Percentiles rank a stretch among this genome's conserved stretches.
Evolutionary conservation across 2,113 vertebrate species (phyloP).

Genomic region (Ursus arctos): DNA sequence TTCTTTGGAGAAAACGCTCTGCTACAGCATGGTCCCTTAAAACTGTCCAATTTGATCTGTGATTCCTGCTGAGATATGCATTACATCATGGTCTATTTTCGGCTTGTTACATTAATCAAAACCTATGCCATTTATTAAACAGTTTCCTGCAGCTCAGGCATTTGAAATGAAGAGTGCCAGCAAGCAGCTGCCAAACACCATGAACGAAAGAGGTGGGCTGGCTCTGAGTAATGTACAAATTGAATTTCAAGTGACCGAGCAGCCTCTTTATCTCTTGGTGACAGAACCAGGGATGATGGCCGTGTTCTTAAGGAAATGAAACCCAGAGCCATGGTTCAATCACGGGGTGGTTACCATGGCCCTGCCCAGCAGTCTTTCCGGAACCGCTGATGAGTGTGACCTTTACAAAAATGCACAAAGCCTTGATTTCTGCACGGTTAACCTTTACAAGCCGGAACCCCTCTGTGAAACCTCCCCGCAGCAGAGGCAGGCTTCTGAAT

Average conservation of each 20-base stretch:
- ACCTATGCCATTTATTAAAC: constrained; percentile 88
- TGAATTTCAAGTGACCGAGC: constrained; percentile 90
- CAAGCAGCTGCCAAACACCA: constrained; percentile 85
- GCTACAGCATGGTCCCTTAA: constrained; percentile 64
- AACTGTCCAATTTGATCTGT: constrained; percentile 72
- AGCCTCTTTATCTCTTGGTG: constrained; percentile 89
- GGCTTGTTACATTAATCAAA: constrained; percentile 90
- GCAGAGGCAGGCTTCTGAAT: constrained; percentile 76
- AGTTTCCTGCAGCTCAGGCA: constrained; percentile 86
- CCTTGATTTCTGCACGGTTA: constrained; percentile 90
- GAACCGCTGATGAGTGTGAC: constrained; percentile 90
- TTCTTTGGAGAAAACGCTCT: constrained; percentile 65
- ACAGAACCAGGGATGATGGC: constrained; percentile 85
- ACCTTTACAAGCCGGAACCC: constrained; percentile 89
- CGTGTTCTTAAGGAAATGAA: constrained; percentile 87
- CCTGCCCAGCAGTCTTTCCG: constrained; percentile 87
- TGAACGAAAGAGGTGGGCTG: constrained; percentile 84
- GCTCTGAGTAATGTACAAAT: constrained; percentile 87
- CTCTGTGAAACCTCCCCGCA: constrained; percentile 86
- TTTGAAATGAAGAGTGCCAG: constrained; percentile 88
- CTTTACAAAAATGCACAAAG: constrained; percentile 89
- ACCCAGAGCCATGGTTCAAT: constrained; percentile 83
- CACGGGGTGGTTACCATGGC: constrained; percentile 83
- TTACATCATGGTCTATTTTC: constrained; percentile 90
- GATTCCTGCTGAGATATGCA: constrained; percentile 85